phyloP scores from a whole-genome alignment of 2,113 vertebrate genomes.

The Eclectus roratus region DNA sequence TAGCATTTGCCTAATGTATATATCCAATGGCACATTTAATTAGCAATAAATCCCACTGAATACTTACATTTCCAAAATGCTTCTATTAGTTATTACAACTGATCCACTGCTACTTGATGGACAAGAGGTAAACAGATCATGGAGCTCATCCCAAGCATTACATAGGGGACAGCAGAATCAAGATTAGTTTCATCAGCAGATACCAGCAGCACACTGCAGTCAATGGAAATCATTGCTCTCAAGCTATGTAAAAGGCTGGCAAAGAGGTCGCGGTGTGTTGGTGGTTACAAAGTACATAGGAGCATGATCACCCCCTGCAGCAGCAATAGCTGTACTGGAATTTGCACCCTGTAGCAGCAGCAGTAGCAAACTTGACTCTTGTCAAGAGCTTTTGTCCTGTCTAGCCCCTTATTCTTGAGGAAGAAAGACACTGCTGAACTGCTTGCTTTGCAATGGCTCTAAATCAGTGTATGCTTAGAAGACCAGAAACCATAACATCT shows the following conservation, averaged over 20 bases:
- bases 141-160: neutral
- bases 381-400: neutral
- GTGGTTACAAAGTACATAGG: neutral
- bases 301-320: neutral
- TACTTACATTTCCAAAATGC: conserved; percentile 10
- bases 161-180: neutral
- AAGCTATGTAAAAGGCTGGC: neutral
- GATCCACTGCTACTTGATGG: neutral
- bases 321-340: neutral
- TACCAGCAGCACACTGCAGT: neutral
- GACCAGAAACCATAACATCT: neutral
- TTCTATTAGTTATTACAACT: conserved; percentile 8
- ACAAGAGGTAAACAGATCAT: neutral
- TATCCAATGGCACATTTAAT: neutral
- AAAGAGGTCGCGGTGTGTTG: neutral
- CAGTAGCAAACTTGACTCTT: neutral
- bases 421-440: neutral
- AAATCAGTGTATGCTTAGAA: neutral
- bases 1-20: neutral
- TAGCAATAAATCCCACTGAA: conserved; percentile 15
- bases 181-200: neutral
- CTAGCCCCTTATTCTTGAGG: neutral
- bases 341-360: neutral
- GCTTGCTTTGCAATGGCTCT: neutral
- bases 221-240: neutral